Evolutionary conservation across 1,140 invertebrate species (phyloP).

Genomic region (Drosophila littoralis): DNA sequence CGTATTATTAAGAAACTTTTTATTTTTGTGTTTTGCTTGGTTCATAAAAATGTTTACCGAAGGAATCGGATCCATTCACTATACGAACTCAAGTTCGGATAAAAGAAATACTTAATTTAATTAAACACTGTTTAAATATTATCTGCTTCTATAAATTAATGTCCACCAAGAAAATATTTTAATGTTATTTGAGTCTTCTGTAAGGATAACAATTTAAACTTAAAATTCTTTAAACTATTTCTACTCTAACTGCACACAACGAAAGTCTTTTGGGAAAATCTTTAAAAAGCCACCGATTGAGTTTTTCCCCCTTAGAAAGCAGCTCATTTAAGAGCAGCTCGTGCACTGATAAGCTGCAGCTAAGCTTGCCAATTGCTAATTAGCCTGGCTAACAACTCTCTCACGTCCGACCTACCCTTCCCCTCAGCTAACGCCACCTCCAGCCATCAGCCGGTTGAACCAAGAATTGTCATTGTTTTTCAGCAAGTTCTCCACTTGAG

Average conservation of each 20-base stretch:
- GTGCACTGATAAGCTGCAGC: slow-evolving; percentile 51
- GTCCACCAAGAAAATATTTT: no score
- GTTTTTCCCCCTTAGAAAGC: slow-evolving; percentile 5
- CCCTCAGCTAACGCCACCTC: not conserved
- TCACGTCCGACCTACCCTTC: no score
- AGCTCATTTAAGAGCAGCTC: slow-evolving; percentile 17
- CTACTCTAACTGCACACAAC: not conserved
- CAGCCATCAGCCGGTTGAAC: not conserved
- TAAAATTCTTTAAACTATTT: not conserved
- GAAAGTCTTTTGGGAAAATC: not conserved
- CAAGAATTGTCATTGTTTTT: slow-evolving; percentile 56
- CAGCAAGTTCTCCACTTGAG: slow-evolving; percentile 60
- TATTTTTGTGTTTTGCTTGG: no score
- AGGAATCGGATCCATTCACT: no score
- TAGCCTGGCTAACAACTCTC: slow-evolving; percentile 27
- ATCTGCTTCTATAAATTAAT: no score
- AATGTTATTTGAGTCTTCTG: no score
- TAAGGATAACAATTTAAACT: not conserved
- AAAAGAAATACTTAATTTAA: no score
- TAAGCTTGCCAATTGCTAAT: slow-evolving; percentile 49
- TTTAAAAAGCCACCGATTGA: not conserved
- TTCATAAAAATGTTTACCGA: no score
- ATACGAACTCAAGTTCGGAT: no score
- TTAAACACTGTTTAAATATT: no score
- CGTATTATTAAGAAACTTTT: no score